A percentile compares a stretch with the other conserved stretches of the same genome.
Conservation (phyloP, 2,797 vertebrate genomes). For the Acanthurus leucopareius region DNA sequence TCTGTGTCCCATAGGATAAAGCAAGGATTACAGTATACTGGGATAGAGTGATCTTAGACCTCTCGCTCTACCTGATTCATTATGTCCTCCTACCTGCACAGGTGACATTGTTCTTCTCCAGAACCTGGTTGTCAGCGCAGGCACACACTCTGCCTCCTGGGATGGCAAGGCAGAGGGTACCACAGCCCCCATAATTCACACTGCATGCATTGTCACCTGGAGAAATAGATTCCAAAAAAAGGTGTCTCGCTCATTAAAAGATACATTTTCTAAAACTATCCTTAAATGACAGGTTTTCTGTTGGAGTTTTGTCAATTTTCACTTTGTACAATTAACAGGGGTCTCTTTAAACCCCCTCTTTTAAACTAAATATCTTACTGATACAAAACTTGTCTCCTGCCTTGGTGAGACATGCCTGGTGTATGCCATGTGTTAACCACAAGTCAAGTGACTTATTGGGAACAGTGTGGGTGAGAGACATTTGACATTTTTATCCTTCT, state of each 20-base stretch:
- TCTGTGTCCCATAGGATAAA: slow-evolving; percentile 60
- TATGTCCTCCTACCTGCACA: slow-evolving; percentile 90
- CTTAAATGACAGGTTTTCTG: slow-evolving; percentile 29
- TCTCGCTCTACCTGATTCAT: slow-evolving; percentile 73
- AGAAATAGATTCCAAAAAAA: slow-evolving; percentile 75
- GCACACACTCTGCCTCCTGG: slow-evolving; percentile 97
- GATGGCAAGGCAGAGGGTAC: slow-evolving; percentile 94
- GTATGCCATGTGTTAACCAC: slow-evolving; percentile 53
- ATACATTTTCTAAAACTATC: slow-evolving; percentile 51
- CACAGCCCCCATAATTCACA: slow-evolving; percentile 96
- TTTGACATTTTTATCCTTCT: slow-evolving; percentile 81
- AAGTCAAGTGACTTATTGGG: slow-evolving; percentile 74
- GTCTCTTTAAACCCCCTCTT: slow-evolving; percentile 21
- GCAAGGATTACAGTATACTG: slow-evolving; percentile 43
- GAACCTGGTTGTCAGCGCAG: slow-evolving; percentile 96
- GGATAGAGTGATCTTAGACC: slow-evolving; percentile 51
- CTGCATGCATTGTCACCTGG: slow-evolving; percentile 97
- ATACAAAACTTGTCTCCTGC: slow-evolving; percentile 62
- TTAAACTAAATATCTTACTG: slow-evolving; percentile 56
- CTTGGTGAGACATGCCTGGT: slow-evolving; percentile 39
- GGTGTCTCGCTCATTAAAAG: slow-evolving; percentile 66
- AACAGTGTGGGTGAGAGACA: slow-evolving; percentile 65
- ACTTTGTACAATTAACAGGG: slow-evolving; percentile 16
- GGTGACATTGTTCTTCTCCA: slow-evolving; percentile 96
- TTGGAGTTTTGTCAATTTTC: slow-evolving; percentile 49